These are phyloP conservation scores for Holcopasites calliopsidis DNA, from an alignment of 1,140 invertebrate genomes.

Conservation along the genomic window DNA sequence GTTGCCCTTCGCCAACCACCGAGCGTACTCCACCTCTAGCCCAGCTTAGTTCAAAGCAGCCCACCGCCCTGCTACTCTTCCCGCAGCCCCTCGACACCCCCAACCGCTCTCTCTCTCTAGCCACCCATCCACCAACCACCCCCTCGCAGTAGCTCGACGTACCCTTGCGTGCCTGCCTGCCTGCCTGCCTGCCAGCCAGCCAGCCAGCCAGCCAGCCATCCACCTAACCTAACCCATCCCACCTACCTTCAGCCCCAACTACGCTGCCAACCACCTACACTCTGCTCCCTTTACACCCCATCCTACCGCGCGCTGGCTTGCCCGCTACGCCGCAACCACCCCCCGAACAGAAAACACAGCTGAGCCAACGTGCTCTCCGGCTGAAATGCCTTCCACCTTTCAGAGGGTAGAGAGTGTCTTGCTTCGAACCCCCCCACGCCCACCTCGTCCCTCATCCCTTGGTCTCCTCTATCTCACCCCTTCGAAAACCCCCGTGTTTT, in stretches of 20 bases:
- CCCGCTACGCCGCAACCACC: slow-evolving; percentile 69
- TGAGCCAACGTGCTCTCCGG: slow-evolving; percentile 74
- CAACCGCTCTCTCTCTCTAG: slow-evolving; percentile 57
- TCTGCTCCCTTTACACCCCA: slow-evolving; percentile 61
- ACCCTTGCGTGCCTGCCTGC: slow-evolving; percentile 72
- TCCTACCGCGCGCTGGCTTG: slow-evolving; percentile 48
- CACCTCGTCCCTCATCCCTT: slow-evolving; percentile 4
- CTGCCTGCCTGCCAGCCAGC: slow-evolving; percentile 58
- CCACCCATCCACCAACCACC: slow-evolving; percentile 59
- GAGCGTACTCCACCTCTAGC: slow-evolving; percentile 67
- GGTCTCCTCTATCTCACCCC: neutral
- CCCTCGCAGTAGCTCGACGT: slow-evolving; percentile 67
- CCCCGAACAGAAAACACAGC: slow-evolving; percentile 75
- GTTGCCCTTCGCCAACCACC: slow-evolving; percentile 69
- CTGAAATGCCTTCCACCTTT: slow-evolving; percentile 70
- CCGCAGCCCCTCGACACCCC: slow-evolving; percentile 57
- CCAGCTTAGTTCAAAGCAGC: slow-evolving; percentile 75
- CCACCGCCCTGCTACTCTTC: slow-evolving; percentile 63
- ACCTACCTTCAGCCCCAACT: slow-evolving; percentile 53
- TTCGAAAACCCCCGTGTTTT: slow-evolving; percentile 44
- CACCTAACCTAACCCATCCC: slow-evolving; percentile 66
- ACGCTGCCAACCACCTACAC: slow-evolving; percentile 59
- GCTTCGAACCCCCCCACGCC: slow-evolving; percentile 42
- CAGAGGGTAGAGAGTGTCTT: slow-evolving; percentile 65
- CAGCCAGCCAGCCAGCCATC: slow-evolving; percentile 62